Evolutionary conservation across 2,888 invertebrate species (phyloP).

Genomic region (Lutraria lutraria): DNA sequence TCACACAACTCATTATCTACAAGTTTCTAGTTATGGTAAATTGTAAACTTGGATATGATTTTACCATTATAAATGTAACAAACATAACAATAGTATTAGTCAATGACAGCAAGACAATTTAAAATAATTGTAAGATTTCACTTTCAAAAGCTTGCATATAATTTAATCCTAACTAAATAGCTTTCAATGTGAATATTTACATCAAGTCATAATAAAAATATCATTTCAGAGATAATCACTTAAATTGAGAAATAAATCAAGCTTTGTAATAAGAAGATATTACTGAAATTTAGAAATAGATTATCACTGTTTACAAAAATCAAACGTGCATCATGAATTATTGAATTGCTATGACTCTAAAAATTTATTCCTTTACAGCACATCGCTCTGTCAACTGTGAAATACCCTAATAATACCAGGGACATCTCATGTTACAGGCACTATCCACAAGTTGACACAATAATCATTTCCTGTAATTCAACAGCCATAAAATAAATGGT

Average conservation of each 20-base stretch:
- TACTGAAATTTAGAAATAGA: neutral
- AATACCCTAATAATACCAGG: neutral
- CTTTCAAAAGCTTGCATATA: neutral
- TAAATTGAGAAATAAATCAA: neutral
- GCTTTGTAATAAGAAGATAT: neutral
- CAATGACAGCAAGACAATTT: no score
- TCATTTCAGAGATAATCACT: neutral
- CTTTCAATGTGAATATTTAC: conserved; percentile 11
- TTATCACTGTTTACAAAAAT: neutral
- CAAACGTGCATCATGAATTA: neutral
- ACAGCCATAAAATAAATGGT: conserved; percentile 6
- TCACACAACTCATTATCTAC: no score
- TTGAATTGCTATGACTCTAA: neutral
- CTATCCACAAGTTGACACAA: neutral
- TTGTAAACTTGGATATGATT: no score
- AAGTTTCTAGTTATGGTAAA: no score
- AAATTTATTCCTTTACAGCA: neutral
- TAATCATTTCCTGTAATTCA: neutral
- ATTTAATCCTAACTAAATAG: neutral
- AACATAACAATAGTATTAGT: no score
- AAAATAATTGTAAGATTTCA: no score
- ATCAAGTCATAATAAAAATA: conserved; percentile 9
- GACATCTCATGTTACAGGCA: neutral
- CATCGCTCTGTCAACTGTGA: neutral
- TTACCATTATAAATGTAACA: no score